These are phyloP conservation scores for Plecotus auritus DNA, from an alignment of 2,113 vertebrate species.

Conservation along the genomic window DNA sequence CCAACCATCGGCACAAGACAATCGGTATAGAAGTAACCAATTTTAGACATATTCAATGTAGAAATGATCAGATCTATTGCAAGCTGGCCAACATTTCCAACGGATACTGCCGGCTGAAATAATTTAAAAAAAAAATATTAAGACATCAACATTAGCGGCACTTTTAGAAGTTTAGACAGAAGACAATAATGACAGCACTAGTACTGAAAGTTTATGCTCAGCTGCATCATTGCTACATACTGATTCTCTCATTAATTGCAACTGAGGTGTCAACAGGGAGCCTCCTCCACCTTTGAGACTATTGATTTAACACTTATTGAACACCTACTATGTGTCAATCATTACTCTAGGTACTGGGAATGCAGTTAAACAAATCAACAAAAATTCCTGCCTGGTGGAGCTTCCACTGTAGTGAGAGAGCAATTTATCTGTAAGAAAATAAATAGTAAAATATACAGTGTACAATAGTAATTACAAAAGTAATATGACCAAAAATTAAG, in stretches of 20 bases:
- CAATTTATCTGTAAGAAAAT: background rate
- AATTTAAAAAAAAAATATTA: background rate
- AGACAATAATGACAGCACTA: background rate
- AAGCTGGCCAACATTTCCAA: constrained; percentile 96
- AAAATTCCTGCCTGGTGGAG: background rate
- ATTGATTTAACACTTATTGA: background rate
- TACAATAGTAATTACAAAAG: background rate
- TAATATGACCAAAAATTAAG: background rate
- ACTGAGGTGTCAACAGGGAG: background rate
- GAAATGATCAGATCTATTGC: constrained; percentile 93
- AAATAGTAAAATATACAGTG: background rate
- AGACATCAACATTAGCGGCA: background rate
- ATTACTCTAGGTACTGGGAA: background rate
- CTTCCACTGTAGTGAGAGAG: background rate
- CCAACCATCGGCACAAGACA: constrained; percentile 95
- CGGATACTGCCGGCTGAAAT: constrained; percentile 93
- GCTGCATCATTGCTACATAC: background rate
- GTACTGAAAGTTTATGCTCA: background rate
- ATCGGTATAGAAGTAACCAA: constrained; percentile 93
- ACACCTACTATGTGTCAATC: background rate
- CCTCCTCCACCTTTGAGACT: background rate
- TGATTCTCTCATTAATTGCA: background rate
- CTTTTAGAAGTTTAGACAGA: background rate
- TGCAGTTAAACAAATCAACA: background rate
- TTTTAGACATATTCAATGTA: constrained; percentile 87